Evolutionary conservation across 37 sponge, comb jelly and placozoan species (phyloP), one percentile per base, ranked within the genome.

Genomic region (Hormiphora californensis): DNA sequence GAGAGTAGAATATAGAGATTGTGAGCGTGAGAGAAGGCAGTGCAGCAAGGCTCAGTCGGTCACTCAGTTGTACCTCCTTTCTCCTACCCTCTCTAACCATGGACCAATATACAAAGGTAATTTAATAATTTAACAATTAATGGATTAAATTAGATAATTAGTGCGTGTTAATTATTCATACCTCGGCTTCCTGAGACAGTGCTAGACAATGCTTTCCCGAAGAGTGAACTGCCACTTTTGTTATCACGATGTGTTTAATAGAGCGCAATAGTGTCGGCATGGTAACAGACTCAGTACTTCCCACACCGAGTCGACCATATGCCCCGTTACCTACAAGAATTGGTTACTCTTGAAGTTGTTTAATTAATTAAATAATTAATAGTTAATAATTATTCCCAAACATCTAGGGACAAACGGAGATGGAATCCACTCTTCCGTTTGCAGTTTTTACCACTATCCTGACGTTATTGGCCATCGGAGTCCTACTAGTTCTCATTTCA

Each of bases 161-260:
- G n/a, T n/a, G n/a, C n/a, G n/a, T n/a, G n/a, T n/a, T n/a, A n/a
- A n/a, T n/a, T n/a, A 49, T 21, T 25, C 19, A n/a, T 39, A 96
- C 86, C 89, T 94, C 94, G 9, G 93, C 92, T 28, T 85, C 33
- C 0, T 59, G 62, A 62, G 93, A 91, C 38, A 96, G 85, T 15
- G 94, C 96, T 11, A 96, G 91, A 30, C 93, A 92, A 85, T 96
- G 96, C 73, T 92, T 92, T 7, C 96, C 96, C 25, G 92, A 90
- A 0, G 94, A 90, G 86, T 96, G 92, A 2, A 92, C 88, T 0
- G 93, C 91, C 39, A 96, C 41, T 90, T 96, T 94, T 63, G 89
- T 90, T 9, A 96, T 85, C 11, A 27, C 19, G 5, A 88, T 54
- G 57, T 86, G 54, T 33, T 86, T 30, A 25, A 88, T 54, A 7